A percentile compares a stretch with the other conserved stretches of the same genome.
These are phyloP conservation scores for Caenorhabditis virilis DNA, from an alignment of 2,888 invertebrate species.

Conservation along the genomic window DNA sequence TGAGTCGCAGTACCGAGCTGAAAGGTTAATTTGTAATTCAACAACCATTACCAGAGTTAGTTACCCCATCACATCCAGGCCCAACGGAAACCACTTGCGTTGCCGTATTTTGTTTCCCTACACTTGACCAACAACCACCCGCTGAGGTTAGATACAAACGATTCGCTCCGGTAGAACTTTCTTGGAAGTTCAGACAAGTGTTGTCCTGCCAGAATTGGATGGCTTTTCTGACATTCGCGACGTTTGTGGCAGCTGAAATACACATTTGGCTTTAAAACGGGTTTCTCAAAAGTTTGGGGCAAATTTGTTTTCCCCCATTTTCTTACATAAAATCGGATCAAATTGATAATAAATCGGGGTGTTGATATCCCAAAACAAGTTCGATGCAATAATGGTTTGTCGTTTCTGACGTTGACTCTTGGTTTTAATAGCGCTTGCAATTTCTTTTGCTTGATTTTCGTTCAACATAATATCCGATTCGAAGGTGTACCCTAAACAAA, in stretches of 20 bases:
- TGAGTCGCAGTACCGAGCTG: constrained; percentile 44
- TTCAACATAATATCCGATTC: constrained; percentile 36
- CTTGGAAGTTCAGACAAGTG: constrained; percentile 39
- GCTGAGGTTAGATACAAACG: constrained; percentile 29
- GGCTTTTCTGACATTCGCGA: constrained; percentile 32
- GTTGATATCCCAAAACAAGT: constrained; percentile 18
- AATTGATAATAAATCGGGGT: constrained; percentile 32
- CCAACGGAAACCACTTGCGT: constrained; percentile 43
- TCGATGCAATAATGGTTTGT: constrained; percentile 36
- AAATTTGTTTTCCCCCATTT: too few relatives aligned
- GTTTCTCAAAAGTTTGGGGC: too few relatives aligned
- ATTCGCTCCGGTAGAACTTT: constrained; percentile 25
- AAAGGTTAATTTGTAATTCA: too few relatives aligned
- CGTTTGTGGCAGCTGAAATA: constrained; percentile 21
- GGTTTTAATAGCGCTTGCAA: constrained; percentile 14
- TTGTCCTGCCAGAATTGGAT: constrained; percentile 44
- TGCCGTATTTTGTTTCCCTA: constrained; percentile 33
- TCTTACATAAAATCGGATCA: constrained; percentile 32
- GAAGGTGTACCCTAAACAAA: constrained; percentile 28
- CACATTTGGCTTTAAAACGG: not conserved
- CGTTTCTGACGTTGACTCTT: constrained; percentile 24
- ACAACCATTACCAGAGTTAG: not conserved
- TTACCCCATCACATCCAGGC: constrained; percentile 36
- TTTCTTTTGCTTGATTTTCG: constrained; percentile 15
- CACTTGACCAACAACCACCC: constrained; percentile 47